A percentile compares a stretch with the other conserved stretches of the same genome.
These are phyloP conservation scores for Telmatochromis sp. DNA, from an alignment of 2,113 vertebrate species.

Conservation along the genomic window DNA sequence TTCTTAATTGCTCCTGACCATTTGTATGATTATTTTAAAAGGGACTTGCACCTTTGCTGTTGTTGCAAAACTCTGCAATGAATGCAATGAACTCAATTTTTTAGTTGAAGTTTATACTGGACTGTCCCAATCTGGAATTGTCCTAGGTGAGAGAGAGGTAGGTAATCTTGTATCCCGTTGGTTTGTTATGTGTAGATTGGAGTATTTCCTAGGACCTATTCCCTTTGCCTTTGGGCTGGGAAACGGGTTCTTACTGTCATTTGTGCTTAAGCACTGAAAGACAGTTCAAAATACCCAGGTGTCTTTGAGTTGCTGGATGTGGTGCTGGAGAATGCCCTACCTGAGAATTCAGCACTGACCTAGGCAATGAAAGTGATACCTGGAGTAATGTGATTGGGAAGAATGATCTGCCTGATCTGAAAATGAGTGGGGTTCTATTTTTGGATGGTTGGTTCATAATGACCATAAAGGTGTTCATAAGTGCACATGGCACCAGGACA, in stretches of 20 bases:
- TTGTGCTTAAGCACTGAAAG: neutral
- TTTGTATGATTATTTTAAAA: neutral
- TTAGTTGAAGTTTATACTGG: neutral
- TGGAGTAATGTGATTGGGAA: neutral
- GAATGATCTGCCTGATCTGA: neutral
- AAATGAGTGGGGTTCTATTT: neutral
- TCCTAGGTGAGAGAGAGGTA: neutral
- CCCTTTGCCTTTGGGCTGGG: neutral
- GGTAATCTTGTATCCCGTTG: neutral
- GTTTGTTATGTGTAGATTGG: neutral
- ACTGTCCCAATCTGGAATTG: neutral
- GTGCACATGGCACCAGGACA: neutral
- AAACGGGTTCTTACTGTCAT: neutral
- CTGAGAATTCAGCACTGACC: neutral
- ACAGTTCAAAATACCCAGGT: neutral
- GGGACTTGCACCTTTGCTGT: neutral
- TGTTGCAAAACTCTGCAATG: neutral
- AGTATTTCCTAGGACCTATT: neutral
- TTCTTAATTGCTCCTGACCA: neutral
- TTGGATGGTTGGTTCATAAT: neutral
- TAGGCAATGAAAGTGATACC: neutral
- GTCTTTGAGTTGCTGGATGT: neutral
- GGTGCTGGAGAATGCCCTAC: neutral
- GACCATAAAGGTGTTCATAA: neutral
- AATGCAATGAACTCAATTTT: neutral